Evolutionary conservation across 2,888 invertebrate species (phyloP), one percentile per base, ranked within the genome.

Genomic region (Nymphalis urticae): DNA sequence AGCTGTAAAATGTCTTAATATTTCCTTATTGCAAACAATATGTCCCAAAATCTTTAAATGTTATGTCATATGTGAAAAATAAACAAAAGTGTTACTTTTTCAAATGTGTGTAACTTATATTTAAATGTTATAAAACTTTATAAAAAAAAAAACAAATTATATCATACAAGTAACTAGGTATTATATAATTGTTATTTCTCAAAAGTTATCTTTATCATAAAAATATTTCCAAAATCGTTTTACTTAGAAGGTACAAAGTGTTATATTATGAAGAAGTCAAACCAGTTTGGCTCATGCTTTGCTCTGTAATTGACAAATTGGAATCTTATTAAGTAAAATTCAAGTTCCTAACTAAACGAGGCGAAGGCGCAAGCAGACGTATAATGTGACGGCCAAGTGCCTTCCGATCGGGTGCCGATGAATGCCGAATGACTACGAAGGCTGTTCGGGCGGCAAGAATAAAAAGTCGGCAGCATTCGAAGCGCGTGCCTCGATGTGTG

Each of bases 401-500:
- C 82, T 85, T 77, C 88, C 88, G 87, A 87, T 78, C 84, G 85
- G 85, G 82, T 84, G 86, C 87, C 89, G 92, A 87, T 79, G 81
- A 85, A 79, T 76, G 78, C 89, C 92, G 92, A 91, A 77, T 72
- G 82, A 78, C 77, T 83, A 82, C 90, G 91, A 89, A 79, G 80
- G 75, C 75, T 77, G 80, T 80, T 79, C 80, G 79, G 80, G 84
- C 85, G 88, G 85, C 79, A 77, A 84, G 82, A 89, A 87, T 82
- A 90, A 92, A 90, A 90, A 89, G 88, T 84, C 84, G 82, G 93
- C 93, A 87, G 89, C 92, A 94, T 94, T 94, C 93, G 93, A 91
- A 94, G 94, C 95, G 95, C 95, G 95, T 95, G 95, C 95, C 95
- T 93, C 95, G 85, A 93, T 92, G 94, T 95, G 95, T 95, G 95